Conservation (phyloP, 2,113 vertebrate species). For the western clawed frog (Xenopus tropicalis) region UCB_Xtro_10.0 CM004444.2:152163501-152164000, state of each 20-base stretch:
- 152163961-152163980: slow-evolving; percentile 8
- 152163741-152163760: not conserved
- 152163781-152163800: slow-evolving; percentile 4
- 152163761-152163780: slow-evolving; percentile 22
- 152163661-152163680: no score
- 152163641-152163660: no score
- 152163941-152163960: slow-evolving; percentile 30
- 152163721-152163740: not conserved
- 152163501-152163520: no score
- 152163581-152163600: no score
- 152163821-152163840: slow-evolving; percentile 28
- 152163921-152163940: not conserved
- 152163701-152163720: not conserved
- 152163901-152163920: slow-evolving; percentile 24
- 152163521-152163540: no score
- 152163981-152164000: slow-evolving; percentile 21
- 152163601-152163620: no score
- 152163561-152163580: no score
- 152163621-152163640: no score
- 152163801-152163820: slow-evolving; percentile 8
- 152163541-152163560: no score
- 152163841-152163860: not conserved
- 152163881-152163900: slow-evolving; percentile 25
- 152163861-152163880: slow-evolving; percentile 22
- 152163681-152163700: no score